phyloP scores from a whole-genome alignment of 2,888 invertebrate genomes.

The Cyclophora albipunctata region DNA sequence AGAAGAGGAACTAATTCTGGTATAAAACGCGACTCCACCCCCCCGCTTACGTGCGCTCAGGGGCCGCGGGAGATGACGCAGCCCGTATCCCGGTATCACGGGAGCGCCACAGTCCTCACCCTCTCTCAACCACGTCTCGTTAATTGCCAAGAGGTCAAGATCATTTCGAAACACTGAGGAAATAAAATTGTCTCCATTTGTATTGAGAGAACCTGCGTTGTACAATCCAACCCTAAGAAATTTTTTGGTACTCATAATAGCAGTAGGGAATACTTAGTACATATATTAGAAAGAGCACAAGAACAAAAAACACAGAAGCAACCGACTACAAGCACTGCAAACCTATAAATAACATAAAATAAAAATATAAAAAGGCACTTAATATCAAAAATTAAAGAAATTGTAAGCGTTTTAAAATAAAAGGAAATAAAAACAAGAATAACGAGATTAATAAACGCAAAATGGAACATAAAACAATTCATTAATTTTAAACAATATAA shows the following conservation, averaged over 20 bases:
- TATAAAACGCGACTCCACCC: slow-evolving; percentile 17
- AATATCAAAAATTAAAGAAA: too few relatives aligned
- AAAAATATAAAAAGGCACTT: too few relatives aligned
- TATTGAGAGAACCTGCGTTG: slow-evolving; percentile 16
- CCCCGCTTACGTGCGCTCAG: slow-evolving; percentile 1
- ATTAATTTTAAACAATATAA: too few relatives aligned
- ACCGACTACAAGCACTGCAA: too few relatives aligned
- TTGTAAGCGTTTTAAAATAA: too few relatives aligned
- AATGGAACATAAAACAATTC: too few relatives aligned
- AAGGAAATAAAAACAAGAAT: background rate
- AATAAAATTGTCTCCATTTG: slow-evolving; percentile 11
- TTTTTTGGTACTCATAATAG: background rate
- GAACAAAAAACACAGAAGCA: too few relatives aligned
- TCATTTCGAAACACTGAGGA: background rate
- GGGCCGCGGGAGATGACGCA: slow-evolving; percentile 12
- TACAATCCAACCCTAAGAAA: slow-evolving; percentile 9
- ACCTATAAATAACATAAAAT: too few relatives aligned
- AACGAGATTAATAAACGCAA: background rate
- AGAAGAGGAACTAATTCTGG: too few relatives aligned
- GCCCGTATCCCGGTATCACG: slow-evolving; percentile 5
- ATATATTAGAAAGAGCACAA: too few relatives aligned
- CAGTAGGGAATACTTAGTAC: too few relatives aligned
- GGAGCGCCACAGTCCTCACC: slow-evolving; percentile 16
- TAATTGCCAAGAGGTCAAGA: slow-evolving; percentile 15
- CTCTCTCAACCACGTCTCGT: slow-evolving; percentile 18